phyloP scores from a whole-genome alignment of 1,140 invertebrate species.

The Diabrotica virgifera region DNA sequence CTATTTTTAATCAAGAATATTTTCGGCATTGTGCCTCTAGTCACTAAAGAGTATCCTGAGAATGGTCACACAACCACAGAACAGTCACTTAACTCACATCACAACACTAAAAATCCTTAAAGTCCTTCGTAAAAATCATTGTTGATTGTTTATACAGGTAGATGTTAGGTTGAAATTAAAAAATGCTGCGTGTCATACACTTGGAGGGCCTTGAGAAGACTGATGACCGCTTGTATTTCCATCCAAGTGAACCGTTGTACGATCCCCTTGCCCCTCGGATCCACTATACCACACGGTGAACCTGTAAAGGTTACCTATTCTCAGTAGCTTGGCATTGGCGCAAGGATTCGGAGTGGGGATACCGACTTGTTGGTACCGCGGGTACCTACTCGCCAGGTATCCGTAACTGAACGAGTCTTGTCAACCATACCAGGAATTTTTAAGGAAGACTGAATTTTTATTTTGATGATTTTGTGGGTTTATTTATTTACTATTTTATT shows the following conservation, averaged over 20 bases:
- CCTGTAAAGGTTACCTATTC: slow-evolving; percentile 45
- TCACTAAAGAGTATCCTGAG: slow-evolving; percentile 3
- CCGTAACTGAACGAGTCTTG: too few species aligned
- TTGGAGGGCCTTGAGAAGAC: slow-evolving; percentile 43
- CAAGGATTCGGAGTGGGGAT: slow-evolving; percentile 7
- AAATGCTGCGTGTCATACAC: slow-evolving; percentile 21
- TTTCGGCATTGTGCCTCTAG: slow-evolving; percentile 71
- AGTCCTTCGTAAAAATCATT: slow-evolving; percentile 1
- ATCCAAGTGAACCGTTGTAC: slow-evolving; percentile 45
- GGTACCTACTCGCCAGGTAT: not conserved
- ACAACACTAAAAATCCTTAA: slow-evolving; percentile 13
- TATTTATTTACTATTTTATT: too few species aligned
- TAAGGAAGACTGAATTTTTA: too few species aligned
- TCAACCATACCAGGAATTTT: too few species aligned
- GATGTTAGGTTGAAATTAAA: slow-evolving; percentile 6
- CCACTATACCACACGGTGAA: slow-evolving; percentile 28
- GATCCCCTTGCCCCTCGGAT: slow-evolving; percentile 28
- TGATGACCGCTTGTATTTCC: slow-evolving; percentile 45
- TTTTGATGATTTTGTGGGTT: too few species aligned
- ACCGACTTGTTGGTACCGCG: not conserved
- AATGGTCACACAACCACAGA: slow-evolving; percentile 10
- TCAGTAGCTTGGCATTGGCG: slow-evolving; percentile 34
- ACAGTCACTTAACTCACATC: slow-evolving; percentile 10
- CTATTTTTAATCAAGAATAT: slow-evolving; percentile 86
- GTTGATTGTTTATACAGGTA: slow-evolving; percentile 9